phyloP scores from a whole-genome alignment of 1,140 invertebrate genomes.

The Dendrolimus kikuchii region DNA sequence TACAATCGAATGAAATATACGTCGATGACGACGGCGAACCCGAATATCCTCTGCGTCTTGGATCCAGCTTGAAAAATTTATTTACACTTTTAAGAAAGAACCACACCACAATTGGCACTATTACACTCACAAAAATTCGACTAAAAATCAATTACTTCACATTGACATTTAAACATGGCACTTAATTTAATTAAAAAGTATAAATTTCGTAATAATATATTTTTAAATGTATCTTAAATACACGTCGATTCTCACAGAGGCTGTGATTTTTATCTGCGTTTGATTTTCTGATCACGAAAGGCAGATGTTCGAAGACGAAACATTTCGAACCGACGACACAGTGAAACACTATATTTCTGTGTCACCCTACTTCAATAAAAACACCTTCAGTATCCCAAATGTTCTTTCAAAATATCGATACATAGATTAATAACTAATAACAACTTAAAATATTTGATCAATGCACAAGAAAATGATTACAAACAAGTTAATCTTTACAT shows the following conservation, averaged over 20 bases:
- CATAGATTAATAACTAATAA: no score
- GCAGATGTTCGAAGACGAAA: conserved; percentile 20
- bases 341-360: conserved; percentile 18
- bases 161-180: no score
- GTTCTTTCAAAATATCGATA: no score
- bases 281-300: conserved; percentile 38
- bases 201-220: conserved; percentile 1
- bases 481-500: no score
- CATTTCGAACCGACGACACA: conserved; percentile 4
- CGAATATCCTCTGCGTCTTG: conserved; percentile 30
- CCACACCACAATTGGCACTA: conserved; percentile 6
- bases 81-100: conserved; percentile 8
- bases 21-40: conserved; percentile 16
- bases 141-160: no score
- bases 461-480: no score
- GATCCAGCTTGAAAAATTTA: conserved; percentile 29
- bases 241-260: conserved; percentile 24
- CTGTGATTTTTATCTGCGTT: conserved; percentile 36
- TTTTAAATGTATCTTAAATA: conserved; percentile 9
- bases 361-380: conserved; percentile 1
- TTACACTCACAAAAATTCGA: not conserved
- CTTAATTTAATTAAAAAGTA: no score
- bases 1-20: conserved; percentile 21
- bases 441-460: no score
- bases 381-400: no score